Percentiles rank a stretch among this genome's conserved stretches.
These are phyloP conservation scores for Malacoraja senta DNA, from an alignment of 2,797 vertebrate genomes.

Conservation along the genomic window DNA sequence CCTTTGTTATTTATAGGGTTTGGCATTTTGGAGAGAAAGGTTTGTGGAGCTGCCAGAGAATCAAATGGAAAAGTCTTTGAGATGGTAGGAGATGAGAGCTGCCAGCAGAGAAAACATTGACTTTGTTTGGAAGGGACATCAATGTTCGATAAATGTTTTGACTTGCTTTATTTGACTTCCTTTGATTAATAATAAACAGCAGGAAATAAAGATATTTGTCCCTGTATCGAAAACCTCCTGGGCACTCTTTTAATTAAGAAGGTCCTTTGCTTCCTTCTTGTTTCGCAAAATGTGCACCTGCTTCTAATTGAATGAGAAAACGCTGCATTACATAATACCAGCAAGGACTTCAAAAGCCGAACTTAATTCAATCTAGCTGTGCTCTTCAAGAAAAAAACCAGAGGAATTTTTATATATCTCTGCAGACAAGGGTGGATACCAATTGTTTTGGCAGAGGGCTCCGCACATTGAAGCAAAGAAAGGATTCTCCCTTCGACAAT, in stretches of 20 bases:
- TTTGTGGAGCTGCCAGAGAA: not conserved
- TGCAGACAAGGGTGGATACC: not conserved
- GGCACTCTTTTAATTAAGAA: no score
- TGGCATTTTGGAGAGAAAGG: not conserved
- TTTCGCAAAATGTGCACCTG: not conserved
- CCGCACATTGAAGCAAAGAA: not conserved
- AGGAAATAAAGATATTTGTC: not conserved
- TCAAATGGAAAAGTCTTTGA: not conserved
- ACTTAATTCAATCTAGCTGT: not conserved
- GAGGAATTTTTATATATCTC: not conserved
- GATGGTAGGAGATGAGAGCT: not conserved
- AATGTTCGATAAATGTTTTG: slow-evolving; percentile 15
- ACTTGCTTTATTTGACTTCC: slow-evolving; percentile 33
- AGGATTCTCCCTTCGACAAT: not conserved
- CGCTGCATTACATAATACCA: not conserved
- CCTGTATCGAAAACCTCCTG: not conserved
- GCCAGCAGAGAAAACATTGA: not conserved
- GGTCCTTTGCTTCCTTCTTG: not conserved
- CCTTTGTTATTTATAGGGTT: not conserved
- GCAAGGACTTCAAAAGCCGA: not conserved
- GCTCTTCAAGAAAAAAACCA: not conserved
- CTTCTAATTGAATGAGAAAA: slow-evolving; percentile 16
- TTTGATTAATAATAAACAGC: slow-evolving; percentile 26
- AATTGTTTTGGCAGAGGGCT: not conserved
- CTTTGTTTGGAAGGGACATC: not conserved